Base-by-base conservation (phyloP, 2,797 vertebrate genomes). In the Cottoperca gobio region DNA sequence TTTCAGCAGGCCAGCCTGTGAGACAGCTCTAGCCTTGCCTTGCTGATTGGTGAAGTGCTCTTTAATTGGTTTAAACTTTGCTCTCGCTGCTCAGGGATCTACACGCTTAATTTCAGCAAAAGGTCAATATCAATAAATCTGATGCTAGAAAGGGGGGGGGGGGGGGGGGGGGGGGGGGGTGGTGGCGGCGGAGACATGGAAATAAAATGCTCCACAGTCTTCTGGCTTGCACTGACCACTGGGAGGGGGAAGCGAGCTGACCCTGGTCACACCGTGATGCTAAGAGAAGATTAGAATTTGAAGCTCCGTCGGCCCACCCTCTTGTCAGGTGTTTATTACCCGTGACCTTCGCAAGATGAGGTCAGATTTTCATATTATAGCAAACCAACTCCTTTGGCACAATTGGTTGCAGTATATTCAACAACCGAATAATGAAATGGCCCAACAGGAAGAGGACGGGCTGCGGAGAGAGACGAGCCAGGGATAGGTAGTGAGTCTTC, bases 61-160 rank as follows among this genome's bases (percentile, higher is more conserved):
- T 93, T 95, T 95, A 95, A 95, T 96, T 95, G 93, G 94, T 95
- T 94, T 95, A 95, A 96, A 95, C 94, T 95, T 95, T 95, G 94
- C 94, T 93, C 94, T 87, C 37, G 58, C 84, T 87, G 90, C 86
- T 93, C 87, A 79, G 90, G 93, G 93, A 94, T 92, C 90, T 78
- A 85, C 90, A 86, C 77, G 89, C 89, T 95, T 95, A 93, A 95
- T 95, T 95, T 95, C 91, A 94, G 92, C 89, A 83, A 95, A 95
- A 96, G 94, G 95, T 95, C 94, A 94, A 91, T 94, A 94, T 95
- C 93, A 95, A 95, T 96, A 95, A 94, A 94, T 93, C 89, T 80
- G 86, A 89, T 86, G 85, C 88, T 85, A 37, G 83, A 81, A 78
- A 86, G 76, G 54, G 73, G 75, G 67, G 76, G 53, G 73, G 50